Percentiles rank a stretch among this genome's conserved stretches.
phyloP scores from a whole-genome alignment of 2,888 invertebrate species.

The Aphrophora alni region DNA sequence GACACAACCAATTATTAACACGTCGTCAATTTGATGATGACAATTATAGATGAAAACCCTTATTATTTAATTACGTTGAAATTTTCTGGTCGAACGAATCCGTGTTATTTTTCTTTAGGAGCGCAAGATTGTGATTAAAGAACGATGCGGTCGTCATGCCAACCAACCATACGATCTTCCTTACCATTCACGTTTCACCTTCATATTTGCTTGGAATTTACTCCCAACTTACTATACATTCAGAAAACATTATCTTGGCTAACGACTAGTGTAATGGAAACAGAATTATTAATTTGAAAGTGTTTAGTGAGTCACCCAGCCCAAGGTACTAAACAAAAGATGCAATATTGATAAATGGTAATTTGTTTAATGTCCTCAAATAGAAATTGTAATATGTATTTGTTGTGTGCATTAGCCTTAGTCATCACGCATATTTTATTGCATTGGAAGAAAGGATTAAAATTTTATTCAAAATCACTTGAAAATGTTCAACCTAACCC shows the following conservation, averaged over 20 bases:
- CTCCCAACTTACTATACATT: not conserved
- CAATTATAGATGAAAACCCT: not conserved
- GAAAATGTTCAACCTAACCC: too few relatives aligned
- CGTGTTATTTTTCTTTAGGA: not conserved
- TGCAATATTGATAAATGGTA: too few relatives aligned
- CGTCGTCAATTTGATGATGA: not conserved
- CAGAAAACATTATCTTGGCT: not conserved
- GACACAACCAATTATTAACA: not conserved
- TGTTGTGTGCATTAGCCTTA: too few relatives aligned
- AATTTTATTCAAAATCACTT: too few relatives aligned
- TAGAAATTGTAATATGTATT: too few relatives aligned
- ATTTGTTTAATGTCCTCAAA: too few relatives aligned
- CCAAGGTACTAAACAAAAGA: too few relatives aligned
- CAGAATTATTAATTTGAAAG: too few relatives aligned
- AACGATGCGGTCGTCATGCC: not conserved
- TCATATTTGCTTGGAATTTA: conserved; percentile 2
- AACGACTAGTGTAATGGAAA: too few relatives aligned
- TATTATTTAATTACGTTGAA: not conserved
- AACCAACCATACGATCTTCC: not conserved
- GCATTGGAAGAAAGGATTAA: too few relatives aligned
- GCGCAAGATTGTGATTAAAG: not conserved
- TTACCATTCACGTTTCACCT: not conserved
- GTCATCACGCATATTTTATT: too few relatives aligned
- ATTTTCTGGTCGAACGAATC: not conserved
- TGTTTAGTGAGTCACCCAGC: too few relatives aligned